Base-by-base conservation (phyloP, 2,113 vertebrate genomes). In the Rhombomys opimus region DNA sequence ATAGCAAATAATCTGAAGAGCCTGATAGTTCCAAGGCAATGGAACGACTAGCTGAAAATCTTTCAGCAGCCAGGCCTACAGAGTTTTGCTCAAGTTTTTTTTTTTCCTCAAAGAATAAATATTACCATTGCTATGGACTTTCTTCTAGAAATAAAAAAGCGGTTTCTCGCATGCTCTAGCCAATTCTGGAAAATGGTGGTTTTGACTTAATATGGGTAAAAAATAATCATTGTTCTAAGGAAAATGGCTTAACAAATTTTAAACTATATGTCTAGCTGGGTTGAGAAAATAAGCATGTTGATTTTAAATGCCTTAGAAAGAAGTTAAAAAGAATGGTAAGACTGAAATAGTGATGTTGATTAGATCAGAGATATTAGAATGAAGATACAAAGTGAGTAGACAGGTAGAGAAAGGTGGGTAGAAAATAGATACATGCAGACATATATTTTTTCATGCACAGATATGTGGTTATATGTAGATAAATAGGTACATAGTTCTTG, bases 101-200 rank as follows among this genome's bases (percentile, higher is more conserved):
- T 22, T 85, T 92, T n/a, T n/a, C n/a, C n/a, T 94, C 25, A 89
- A 86, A 22, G 38, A 73, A 75, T 38, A 85, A 91, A 77, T 89
- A 88, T 50, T 77, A 72, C 1, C 25, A 65, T 11, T 54, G 38
- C 57, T 61, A 14, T 7, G 46, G 46, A 59, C 23, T 87, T 87
- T 35, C 30, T 35, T 72, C 13, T 88, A 88, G 32, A 41, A 88
- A 88, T 38, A 38, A 25, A 73, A 38, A 54, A 11, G 52, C 23
- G n/a, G 32, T 88, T 27, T 73, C 41, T 13, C 35, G 32, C n/a
- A 73, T 41, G 67, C 86, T 93, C 18, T 38, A 50, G 41, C 30
- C 61, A 87, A 70, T 8, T 93, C 80, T 78, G 52, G 35, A 75
- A 95, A 92, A 50, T 20, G 52, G 57, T 13, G 0, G 30, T 93